A percentile compares a stretch with the other conserved stretches of the same genome.
These are phyloP conservation scores for Ophion costatus DNA, from an alignment of 2,888 invertebrate species.

Conservation along the genomic window DNA sequence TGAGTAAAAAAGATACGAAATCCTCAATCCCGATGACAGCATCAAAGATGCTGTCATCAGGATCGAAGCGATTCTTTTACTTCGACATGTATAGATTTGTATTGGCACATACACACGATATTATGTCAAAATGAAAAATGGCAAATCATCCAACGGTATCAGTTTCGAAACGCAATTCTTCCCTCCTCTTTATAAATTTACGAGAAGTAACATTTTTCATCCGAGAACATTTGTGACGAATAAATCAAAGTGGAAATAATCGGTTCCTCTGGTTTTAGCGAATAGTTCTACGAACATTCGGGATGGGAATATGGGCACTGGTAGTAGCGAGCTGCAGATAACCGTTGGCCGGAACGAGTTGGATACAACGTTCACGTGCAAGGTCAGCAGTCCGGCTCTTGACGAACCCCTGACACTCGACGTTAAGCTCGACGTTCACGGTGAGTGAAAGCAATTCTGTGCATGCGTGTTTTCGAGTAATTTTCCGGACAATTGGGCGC, in stretches of 20 bases:
- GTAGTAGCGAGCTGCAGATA: constrained; percentile 87
- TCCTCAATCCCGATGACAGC: constrained; percentile 20
- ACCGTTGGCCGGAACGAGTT: constrained; percentile 90
- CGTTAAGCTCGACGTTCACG: constrained; percentile 89
- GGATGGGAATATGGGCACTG: constrained; percentile 87
- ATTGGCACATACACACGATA: too few species aligned
- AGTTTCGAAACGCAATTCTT: constrained; percentile 3
- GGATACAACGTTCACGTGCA: constrained; percentile 89
- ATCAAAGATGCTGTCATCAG: constrained; percentile 33
- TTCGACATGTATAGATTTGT: neutral
- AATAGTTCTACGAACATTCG: constrained; percentile 84
- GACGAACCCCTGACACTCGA: constrained; percentile 86
- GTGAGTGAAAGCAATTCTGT: constrained; percentile 84
- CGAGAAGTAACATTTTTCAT: constrained; percentile 5
- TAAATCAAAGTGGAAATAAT: neutral
- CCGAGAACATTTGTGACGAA: neutral
- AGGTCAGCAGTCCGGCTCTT: constrained; percentile 89
- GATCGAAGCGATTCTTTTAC: constrained; percentile 26
- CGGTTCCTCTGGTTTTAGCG: constrained; percentile 83
- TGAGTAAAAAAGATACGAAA: constrained; percentile 40
- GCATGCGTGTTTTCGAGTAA: constrained; percentile 4
- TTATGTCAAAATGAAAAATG: constrained; percentile 1
- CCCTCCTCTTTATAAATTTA: neutral
- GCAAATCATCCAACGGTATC: neutral
- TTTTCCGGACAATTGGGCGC: constrained; percentile 3